Evolutionary conservation across 2,113 vertebrate genomes (phyloP).

Genomic region (Glaucidium brasilianum): DNA sequence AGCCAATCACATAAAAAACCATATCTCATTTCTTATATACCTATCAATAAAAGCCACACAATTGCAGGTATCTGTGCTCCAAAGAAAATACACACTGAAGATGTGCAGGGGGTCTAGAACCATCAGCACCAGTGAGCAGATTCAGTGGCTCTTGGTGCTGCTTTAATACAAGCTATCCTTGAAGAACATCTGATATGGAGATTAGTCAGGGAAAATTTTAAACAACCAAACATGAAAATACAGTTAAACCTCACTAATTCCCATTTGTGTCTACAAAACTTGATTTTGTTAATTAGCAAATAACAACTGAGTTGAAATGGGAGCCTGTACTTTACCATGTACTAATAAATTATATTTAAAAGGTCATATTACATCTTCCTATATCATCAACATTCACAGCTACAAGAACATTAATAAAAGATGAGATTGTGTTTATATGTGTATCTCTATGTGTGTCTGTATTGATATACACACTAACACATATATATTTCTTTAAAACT

Average conservation of each 20-base stretch:
- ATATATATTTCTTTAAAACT: not conserved
- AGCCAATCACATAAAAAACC: not conserved
- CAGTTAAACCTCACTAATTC: not conserved
- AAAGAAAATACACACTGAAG: not conserved
- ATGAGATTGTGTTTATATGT: not conserved
- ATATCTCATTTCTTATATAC: not conserved
- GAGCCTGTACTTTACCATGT: not conserved
- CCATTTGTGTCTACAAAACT: not conserved
- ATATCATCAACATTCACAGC: not conserved
- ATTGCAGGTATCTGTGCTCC: not conserved
- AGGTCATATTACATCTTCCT: not conserved
- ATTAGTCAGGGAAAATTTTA: not conserved
- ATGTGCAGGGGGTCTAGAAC: not conserved
- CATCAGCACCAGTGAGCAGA: not conserved
- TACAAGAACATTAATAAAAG: not conserved
- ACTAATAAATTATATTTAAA: not conserved
- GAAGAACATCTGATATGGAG: not conserved
- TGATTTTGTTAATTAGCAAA: not conserved
- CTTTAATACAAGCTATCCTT: not conserved
- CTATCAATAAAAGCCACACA: not conserved
- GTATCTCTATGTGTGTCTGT: not conserved
- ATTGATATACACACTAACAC: not conserved
- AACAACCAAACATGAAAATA: not conserved
- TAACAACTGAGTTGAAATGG: not conserved
- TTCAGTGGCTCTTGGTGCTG: not conserved